Percentiles rank a stretch among this genome's conserved stretches.
Conservation (phyloP, 2,797 vertebrate genomes). For the Odontamblyopus lacepedii region DNA sequence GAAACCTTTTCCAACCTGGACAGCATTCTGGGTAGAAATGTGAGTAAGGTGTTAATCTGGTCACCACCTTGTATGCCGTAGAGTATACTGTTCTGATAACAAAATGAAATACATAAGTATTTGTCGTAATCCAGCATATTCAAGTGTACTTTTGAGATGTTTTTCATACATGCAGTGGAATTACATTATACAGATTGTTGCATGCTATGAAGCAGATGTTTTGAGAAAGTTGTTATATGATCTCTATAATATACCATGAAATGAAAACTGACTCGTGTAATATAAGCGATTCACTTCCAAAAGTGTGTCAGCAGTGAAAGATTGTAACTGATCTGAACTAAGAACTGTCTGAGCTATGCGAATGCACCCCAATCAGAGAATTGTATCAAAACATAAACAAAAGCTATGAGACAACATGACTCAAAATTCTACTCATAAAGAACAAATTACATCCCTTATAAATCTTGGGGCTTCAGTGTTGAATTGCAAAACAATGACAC, state of each 20-base stretch:
- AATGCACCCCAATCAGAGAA: slow-evolving; percentile 5
- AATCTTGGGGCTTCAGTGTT: not conserved
- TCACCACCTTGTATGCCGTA: slow-evolving; percentile 82
- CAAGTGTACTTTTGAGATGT: not conserved
- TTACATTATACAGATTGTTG: not conserved
- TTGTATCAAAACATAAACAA: slow-evolving; percentile 13
- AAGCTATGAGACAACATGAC: not conserved
- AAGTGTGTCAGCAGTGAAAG: slow-evolving; percentile 34
- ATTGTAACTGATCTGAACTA: slow-evolving; percentile 10
- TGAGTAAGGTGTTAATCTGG: slow-evolving; percentile 37
- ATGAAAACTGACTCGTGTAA: not conserved
- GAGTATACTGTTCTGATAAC: slow-evolving; percentile 84
- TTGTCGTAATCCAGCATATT: not conserved
- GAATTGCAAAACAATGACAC: not conserved
- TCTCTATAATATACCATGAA: slow-evolving; percentile 2
- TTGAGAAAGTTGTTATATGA: not conserved
- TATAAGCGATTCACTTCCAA: slow-evolving; percentile 22
- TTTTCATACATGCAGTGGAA: not conserved
- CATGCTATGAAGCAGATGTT: slow-evolving; percentile 2
- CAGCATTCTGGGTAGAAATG: slow-evolving; percentile 80
- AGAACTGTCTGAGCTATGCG: slow-evolving; percentile 25
- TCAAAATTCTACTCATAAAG: not conserved
- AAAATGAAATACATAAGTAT: not conserved
- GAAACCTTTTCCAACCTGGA: slow-evolving; percentile 84
- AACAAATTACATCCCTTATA: not conserved